Base-by-base conservation (phyloP, 2,888 invertebrate species). In the Oxytorus armatus region DNA sequence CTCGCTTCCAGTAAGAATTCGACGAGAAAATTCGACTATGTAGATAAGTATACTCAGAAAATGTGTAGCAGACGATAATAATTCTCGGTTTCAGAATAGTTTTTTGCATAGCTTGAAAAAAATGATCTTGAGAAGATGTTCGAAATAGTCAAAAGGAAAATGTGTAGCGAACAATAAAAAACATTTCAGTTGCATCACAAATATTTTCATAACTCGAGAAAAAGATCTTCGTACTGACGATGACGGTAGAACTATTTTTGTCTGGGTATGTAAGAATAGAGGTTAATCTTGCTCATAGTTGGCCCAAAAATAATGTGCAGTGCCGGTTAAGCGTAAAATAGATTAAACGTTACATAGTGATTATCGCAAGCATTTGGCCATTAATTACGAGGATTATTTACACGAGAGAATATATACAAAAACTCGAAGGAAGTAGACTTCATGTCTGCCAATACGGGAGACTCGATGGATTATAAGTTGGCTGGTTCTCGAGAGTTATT, bases 221-320 rank as follows among this genome's bases (percentile, higher is more conserved):
- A 49, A 70, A 63, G 33, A 69, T 55, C 11, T 25, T 53, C 18
- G 18, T 69, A 55, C 78, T 74, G 69, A 68, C 68, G 76, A 74
- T 85, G 82, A 86, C 86, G 81, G 84, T 83, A 73, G 68, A 55
- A 85, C 88, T 90, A 90, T 90, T 90, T 90, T 90, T 87, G 88
- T 83, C 88, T 68, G 84, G 87, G 88, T 88, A 88, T 87, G 86
- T 87, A 85, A 86, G 82, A 88, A 90, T 87, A 88, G 87, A 89
- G 89, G 89, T 89, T 90, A 90, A 90, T 90, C 89, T 90, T 89
- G 85, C 82, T 81, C 86, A 88, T 88, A 86, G 86, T 86, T 87
- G 86, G 75, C 84, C 73, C 86, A 88, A 87, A 91, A 90, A 90
- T 90, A 78, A 79, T 70, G 47, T 33, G 66, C 65, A 33, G 66